Conservation (phyloP, 2,797 vertebrate species). For the Chaenodraco wilsoni region DNA sequence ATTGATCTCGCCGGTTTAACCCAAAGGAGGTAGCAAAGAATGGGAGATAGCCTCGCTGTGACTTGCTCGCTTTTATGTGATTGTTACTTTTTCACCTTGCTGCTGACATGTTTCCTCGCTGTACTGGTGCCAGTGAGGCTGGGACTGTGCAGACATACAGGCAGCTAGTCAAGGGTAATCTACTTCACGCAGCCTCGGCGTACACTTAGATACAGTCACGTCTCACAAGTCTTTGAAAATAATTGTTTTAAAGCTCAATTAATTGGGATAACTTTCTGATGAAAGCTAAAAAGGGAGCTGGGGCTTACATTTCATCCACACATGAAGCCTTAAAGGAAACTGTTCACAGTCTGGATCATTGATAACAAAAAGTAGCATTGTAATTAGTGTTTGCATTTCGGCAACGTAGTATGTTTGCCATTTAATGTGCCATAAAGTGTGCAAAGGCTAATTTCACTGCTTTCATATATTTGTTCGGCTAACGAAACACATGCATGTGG, state of each 20-base stretch:
- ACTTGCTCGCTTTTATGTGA: constrained; percentile 64
- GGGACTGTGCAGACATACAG: constrained; percentile 45
- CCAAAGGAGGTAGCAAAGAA: constrained; percentile 64
- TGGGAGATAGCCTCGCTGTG: constrained; percentile 51
- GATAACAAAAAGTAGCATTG: constrained; percentile 12
- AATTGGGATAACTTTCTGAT: constrained; percentile 41
- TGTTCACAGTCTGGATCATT: constrained; percentile 18
- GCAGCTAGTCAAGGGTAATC: constrained; percentile 59
- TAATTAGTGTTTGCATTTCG: constrained; percentile 11
- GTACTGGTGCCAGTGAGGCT: constrained; percentile 28
- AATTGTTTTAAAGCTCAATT: constrained; percentile 32
- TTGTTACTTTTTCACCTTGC: constrained; percentile 71
- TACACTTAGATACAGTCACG: constrained; percentile 31
- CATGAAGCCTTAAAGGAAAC: constrained; percentile 22
- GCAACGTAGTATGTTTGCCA: too few relatives aligned
- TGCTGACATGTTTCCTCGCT: constrained; percentile 50
- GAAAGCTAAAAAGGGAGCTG: constrained; percentile 21
- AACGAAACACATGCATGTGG: too few relatives aligned
- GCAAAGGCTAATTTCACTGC: too few relatives aligned
- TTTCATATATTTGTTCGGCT: too few relatives aligned
- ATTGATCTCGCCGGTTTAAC: constrained; percentile 77
- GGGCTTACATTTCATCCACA: constrained; percentile 13
- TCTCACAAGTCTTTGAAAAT: constrained; percentile 53
- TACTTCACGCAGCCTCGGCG: constrained; percentile 39
- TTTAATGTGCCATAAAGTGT: too few relatives aligned